A percentile compares a stretch with the other conserved stretches of the same genome.
These are phyloP conservation scores for Phalacrocorax aristotelis DNA, from an alignment of 2,113 vertebrate species.

Conservation along the genomic window DNA sequence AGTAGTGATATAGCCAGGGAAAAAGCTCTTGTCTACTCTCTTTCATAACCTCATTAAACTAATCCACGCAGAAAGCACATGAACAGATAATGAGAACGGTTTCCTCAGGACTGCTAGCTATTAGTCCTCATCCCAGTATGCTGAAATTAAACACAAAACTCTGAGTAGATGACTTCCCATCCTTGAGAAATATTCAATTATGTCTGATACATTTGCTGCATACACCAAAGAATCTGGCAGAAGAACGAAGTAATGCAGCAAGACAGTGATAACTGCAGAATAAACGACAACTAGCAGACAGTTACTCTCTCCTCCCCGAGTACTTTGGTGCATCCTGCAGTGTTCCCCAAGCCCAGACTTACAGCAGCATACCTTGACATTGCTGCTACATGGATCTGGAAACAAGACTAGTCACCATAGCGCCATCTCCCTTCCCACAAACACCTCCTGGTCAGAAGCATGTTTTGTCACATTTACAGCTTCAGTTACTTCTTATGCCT, in stretches of 20 bases:
- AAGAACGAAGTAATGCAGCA: background rate
- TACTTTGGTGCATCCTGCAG: background rate
- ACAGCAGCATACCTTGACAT: background rate
- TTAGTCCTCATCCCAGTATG: background rate
- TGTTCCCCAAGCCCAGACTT: background rate
- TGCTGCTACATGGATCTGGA: background rate
- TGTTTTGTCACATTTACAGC: background rate
- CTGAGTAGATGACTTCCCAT: background rate
- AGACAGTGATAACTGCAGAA: background rate
- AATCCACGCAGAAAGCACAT: background rate
- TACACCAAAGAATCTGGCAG: background rate
- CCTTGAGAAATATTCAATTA: background rate
- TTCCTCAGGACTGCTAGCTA: background rate
- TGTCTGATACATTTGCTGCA: background rate
- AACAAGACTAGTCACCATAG: background rate
- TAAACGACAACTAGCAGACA: background rate
- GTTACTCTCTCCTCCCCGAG: background rate
- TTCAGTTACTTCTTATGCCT: background rate
- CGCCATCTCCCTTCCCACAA: accelerated
- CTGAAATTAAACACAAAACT: background rate
- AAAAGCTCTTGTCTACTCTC: background rate
- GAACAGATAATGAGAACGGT: background rate
- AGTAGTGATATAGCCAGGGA: background rate
- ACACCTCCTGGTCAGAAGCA: background rate
- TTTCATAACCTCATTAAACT: background rate